A percentile compares a stretch with the other conserved stretches of the same genome.
These are phyloP conservation scores for Drosophila sucinea DNA, from an alignment of 1,140 invertebrate species.

Conservation along the genomic window DNA sequence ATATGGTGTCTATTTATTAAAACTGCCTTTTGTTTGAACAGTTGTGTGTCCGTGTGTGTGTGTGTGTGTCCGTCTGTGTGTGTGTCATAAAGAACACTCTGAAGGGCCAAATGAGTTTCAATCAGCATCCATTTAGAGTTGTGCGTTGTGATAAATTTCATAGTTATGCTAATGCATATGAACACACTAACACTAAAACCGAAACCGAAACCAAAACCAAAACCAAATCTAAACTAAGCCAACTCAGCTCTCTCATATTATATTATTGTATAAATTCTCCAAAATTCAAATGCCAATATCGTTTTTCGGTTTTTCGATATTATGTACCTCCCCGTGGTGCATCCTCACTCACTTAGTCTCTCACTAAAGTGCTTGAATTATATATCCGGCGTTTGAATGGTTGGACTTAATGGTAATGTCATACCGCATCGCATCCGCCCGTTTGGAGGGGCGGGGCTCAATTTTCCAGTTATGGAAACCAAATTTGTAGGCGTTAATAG, in stretches of 20 bases:
- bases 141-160: conserved; percentile 74
- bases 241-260: conserved; percentile 10
- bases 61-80: conserved; percentile 37
- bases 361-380: conserved; percentile 68
- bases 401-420: conserved; percentile 31
- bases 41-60: conserved; percentile 5
- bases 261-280: conserved; percentile 24
- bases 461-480: conserved; percentile 4
- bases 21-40: conserved; percentile 72
- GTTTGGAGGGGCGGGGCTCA: conserved; percentile 7
- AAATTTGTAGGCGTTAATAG: conserved; percentile 11
- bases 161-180: conserved; percentile 75
- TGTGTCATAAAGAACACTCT: conserved; percentile 71
- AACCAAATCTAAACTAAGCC: conserved; percentile 43
- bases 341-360: background rate
- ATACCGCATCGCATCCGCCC: conserved; percentile 23
- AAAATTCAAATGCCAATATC: conserved; percentile 63
- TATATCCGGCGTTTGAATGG: conserved; percentile 57
- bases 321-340: conserved; percentile 53
- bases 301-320: conserved; percentile 62
- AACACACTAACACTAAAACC: conserved; percentile 42
- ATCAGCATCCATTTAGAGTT: conserved; percentile 74
- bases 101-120: conserved; percentile 77
- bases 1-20: conserved; percentile 77
- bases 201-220: conserved; percentile 49